Conservation (phyloP, 2,113 vertebrate species). For the Tragelaphus imberbis region DNA sequence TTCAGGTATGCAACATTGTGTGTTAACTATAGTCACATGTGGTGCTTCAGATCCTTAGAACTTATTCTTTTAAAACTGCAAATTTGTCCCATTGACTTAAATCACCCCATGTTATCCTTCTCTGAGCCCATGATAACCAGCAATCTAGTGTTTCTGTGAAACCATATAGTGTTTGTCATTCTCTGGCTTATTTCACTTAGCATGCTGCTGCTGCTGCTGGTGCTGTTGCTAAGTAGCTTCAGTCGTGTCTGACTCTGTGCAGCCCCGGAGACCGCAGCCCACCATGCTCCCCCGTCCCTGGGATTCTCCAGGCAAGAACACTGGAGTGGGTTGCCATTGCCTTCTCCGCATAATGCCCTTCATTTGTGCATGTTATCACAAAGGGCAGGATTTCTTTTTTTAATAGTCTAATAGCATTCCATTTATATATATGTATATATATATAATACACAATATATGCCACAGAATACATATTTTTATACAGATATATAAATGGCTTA, state of each 20-base stretch:
- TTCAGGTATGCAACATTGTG: not conserved
- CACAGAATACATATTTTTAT: not conserved
- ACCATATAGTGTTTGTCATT: not conserved
- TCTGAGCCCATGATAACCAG: not conserved
- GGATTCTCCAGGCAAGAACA: too few species aligned
- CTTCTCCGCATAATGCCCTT: not conserved
- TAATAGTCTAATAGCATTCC: not conserved
- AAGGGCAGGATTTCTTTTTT: not conserved
- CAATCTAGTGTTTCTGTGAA: not conserved
- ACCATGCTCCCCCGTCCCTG: too few species aligned
- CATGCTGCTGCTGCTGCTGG: too few species aligned
- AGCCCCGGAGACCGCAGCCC: too few species aligned
- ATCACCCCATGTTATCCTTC: not conserved
- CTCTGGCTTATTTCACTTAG: not conserved
- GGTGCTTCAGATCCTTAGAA: not conserved
- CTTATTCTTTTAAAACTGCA: not conserved
- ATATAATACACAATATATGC: not conserved
- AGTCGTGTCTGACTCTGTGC: too few species aligned
- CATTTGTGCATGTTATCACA: not conserved
- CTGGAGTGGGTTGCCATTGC: too few species aligned
- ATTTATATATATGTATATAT: rapidly evolving
- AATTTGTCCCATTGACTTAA: not conserved
- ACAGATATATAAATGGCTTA: not conserved
- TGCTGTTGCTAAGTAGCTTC: too few species aligned
- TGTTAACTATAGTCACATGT: not conserved